phyloP scores from a whole-genome alignment of 2,797 vertebrate genomes.

The Pseudotriccus pelzelni region DNA sequence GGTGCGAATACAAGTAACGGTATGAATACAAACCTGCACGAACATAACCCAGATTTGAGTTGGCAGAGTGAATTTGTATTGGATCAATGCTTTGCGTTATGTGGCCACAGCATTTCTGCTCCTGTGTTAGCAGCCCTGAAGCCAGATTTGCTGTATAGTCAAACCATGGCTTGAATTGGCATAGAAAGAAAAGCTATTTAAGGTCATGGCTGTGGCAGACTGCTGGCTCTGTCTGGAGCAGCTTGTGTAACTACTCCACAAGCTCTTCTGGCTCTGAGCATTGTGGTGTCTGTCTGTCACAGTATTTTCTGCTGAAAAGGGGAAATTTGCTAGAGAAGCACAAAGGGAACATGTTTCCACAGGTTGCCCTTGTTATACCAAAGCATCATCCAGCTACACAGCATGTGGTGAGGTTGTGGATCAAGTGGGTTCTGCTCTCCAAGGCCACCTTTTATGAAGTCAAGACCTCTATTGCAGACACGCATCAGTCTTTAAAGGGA shows the following conservation, averaged over 20 bases:
- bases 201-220: slow-evolving; percentile 42
- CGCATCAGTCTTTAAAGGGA: not conserved
- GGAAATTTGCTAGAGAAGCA: not conserved
- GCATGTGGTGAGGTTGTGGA: not conserved
- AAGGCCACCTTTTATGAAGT: not conserved
- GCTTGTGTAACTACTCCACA: slow-evolving; percentile 13
- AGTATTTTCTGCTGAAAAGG: not conserved
- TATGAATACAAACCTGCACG: not conserved
- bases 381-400: not conserved
- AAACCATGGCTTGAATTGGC: not conserved
- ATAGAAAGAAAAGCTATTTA: not conserved
- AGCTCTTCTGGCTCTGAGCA: not conserved
- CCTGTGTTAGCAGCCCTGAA: not conserved
- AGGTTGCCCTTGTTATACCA: not conserved
- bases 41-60: not conserved
- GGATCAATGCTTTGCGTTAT: not conserved
- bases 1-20: accelerated
- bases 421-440: not conserved
- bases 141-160: not conserved
- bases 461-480: not conserved
- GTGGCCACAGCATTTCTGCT: not conserved
- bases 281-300: slow-evolving; percentile 6
- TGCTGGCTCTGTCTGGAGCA: slow-evolving; percentile 3
- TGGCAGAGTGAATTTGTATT: not conserved
- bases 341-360: not conserved